Evolutionary conservation across 2,113 vertebrate genomes (phyloP).

Genomic region (Hemiscyllium ocellatum): DNA sequence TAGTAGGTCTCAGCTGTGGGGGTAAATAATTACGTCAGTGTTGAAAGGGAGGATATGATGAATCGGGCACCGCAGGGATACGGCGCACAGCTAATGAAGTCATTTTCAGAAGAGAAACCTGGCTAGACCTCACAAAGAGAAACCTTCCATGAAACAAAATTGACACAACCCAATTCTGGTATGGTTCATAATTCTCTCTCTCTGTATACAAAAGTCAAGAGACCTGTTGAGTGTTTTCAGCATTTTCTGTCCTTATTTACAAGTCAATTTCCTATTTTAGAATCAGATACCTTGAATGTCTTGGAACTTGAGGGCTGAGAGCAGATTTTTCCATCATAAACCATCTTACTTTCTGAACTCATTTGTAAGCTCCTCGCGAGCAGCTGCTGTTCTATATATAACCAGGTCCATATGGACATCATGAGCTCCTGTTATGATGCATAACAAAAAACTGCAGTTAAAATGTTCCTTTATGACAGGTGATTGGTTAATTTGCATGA

Average conservation of each 20-base stretch:
- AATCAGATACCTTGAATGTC: neutral
- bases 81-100: too few relatives aligned
- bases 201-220: neutral
- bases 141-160: too few relatives aligned
- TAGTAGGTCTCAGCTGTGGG: too few relatives aligned
- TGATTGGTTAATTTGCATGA: neutral
- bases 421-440: neutral
- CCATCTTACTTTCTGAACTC: neutral
- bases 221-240: neutral
- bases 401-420: slow-evolving; percentile 27
- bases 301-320: neutral
- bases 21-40: too few relatives aligned
- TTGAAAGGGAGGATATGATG: too few relatives aligned
- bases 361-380: neutral
- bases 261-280: neutral
- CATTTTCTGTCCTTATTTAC: neutral
- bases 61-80: too few relatives aligned
- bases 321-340: neutral
- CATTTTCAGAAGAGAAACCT: too few relatives aligned
- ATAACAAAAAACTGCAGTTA: neutral
- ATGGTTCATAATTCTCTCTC: too few relatives aligned
- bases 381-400: slow-evolving; percentile 35
- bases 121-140: too few relatives aligned
- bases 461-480: neutral
- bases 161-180: too few relatives aligned